These are phyloP conservation scores for Trachelus tabidus DNA, from an alignment of 2,888 invertebrate species.

Conservation along the genomic window DNA sequence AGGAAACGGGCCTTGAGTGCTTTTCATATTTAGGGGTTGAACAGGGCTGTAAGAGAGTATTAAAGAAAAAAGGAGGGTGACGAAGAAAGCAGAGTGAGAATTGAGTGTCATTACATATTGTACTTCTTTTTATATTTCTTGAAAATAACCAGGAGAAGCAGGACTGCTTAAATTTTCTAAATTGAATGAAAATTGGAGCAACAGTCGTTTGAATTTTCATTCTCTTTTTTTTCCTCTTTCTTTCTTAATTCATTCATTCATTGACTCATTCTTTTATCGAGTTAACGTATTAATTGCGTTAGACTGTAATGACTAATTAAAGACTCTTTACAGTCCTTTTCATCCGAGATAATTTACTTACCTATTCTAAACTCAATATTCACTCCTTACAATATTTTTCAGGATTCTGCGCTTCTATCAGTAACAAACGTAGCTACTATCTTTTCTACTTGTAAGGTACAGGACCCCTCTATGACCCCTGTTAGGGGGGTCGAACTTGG, in stretches of 20 bases:
- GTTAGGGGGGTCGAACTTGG: not conserved
- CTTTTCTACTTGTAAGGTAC: too few relatives aligned
- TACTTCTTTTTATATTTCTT: not conserved
- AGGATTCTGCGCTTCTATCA: too few relatives aligned
- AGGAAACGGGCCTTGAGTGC: not conserved
- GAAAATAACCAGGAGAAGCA: not conserved
- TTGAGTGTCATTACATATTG: not conserved
- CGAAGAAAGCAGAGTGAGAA: not conserved
- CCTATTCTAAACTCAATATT: not conserved
- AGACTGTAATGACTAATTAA: not conserved
- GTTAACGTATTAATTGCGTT: not conserved
- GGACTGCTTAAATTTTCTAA: not conserved
- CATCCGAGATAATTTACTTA: not conserved
- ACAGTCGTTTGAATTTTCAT: not conserved
- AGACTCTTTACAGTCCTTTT: not conserved
- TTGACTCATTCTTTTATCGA: not conserved
- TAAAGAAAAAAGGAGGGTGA: not conserved
- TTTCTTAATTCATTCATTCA: not conserved
- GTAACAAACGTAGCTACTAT: too few relatives aligned
- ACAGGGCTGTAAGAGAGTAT: not conserved
- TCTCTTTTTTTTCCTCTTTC: not conserved
- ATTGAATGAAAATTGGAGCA: not conserved
- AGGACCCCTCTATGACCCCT: not conserved
- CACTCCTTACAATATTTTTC: not conserved
- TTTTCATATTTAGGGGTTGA: not conserved